Evolutionary conservation across 2,113 vertebrate genomes (phyloP).

Genomic region (Aptenodytes forsteri): DNA sequence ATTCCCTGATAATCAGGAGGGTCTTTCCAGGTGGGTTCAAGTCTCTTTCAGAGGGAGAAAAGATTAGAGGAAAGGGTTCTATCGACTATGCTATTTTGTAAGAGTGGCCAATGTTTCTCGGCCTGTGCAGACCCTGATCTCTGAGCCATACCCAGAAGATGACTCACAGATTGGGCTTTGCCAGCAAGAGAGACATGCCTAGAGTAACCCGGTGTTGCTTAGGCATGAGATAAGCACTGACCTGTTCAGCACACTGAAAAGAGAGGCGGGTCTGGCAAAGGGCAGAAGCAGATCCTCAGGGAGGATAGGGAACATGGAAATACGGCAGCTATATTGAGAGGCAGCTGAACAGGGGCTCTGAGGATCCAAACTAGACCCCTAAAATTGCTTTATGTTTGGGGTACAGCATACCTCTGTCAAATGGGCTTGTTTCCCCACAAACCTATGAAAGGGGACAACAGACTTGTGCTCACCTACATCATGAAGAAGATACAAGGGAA

Average conservation of each 20-base stretch:
- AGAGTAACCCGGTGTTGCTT: not conserved
- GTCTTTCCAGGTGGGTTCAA: not conserved
- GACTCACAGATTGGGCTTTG: not conserved
- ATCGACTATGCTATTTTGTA: not conserved
- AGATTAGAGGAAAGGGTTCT: not conserved
- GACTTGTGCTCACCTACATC: not conserved
- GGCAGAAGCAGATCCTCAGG: not conserved
- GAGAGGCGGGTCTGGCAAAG: not conserved
- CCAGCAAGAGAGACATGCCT: not conserved
- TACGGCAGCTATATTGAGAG: not conserved
- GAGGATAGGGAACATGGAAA: not conserved
- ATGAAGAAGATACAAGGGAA: not conserved
- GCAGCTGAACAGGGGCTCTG: not conserved
- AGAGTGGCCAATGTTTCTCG: not conserved
- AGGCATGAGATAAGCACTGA: not conserved
- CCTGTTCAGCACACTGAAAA: not conserved
- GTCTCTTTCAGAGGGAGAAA: not conserved
- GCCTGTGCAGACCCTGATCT: not conserved
- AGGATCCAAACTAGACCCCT: not conserved
- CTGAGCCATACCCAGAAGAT: not conserved
- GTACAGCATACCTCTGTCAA: not conserved
- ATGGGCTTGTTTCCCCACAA: not conserved
- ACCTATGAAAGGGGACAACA: not conserved
- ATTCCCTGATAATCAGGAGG: not conserved
- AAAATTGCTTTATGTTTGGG: not conserved